phyloP scores from a whole-genome alignment of 2,888 invertebrate genomes.

The Plagiodera versicolora region DNA sequence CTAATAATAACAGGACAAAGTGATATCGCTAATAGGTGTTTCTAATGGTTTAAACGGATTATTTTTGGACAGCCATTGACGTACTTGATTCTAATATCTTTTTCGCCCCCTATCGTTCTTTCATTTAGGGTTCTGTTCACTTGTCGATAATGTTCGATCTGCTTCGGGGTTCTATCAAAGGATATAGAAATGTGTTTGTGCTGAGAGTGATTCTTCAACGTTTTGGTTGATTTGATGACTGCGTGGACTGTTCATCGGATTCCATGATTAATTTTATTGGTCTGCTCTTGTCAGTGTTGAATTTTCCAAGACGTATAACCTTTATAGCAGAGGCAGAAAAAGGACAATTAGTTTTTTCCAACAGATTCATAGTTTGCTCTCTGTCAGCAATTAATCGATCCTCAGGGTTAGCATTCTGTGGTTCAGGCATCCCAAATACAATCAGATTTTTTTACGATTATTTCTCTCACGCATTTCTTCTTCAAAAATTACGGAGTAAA shows the following conservation, averaged over 20 bases:
- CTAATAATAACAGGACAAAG: conserved; percentile 9
- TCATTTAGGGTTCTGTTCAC: conserved; percentile 2
- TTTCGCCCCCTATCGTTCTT: background rate
- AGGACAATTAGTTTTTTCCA: background rate
- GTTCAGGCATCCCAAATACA: conserved; percentile 2
- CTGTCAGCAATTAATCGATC: background rate
- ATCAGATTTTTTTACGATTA: conserved; percentile 2
- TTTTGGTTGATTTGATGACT: background rate
- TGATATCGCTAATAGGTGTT: conserved; percentile 10
- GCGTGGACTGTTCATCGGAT: conserved; percentile 1
- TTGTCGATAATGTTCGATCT: conserved; percentile 4
- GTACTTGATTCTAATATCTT: conserved; percentile 1
- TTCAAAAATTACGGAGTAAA: background rate
- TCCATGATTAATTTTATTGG: conserved; percentile 5
- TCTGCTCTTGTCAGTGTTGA: conserved; percentile 1
- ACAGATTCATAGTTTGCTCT: background rate
- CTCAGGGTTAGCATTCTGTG: conserved; percentile 1
- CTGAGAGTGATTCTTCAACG: background rate
- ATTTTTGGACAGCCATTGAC: conserved; percentile 4
- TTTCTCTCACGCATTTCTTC: conserved; percentile 1
- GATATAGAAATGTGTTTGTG: background rate
- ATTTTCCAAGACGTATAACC: conserved; percentile 3
- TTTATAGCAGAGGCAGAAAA: background rate
- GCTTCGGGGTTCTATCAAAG: background rate
- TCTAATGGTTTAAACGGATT: conserved; percentile 7